A percentile compares a stretch with the other conserved stretches of the same genome.
phyloP scores from a whole-genome alignment of 2,888 invertebrate genomes.

The Hypomecis atomaria region DNA sequence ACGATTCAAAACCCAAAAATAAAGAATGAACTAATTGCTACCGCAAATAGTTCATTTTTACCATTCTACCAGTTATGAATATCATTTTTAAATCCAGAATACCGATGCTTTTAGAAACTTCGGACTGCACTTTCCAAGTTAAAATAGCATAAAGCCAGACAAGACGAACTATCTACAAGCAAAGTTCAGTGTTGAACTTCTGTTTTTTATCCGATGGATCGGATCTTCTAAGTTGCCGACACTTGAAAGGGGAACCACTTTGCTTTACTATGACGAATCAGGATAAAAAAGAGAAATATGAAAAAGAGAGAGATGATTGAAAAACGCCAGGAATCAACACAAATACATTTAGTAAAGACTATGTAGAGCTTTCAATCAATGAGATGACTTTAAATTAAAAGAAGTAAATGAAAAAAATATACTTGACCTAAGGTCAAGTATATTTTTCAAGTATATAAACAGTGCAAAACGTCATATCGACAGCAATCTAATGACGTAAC shows the following conservation, averaged over 20 bases:
- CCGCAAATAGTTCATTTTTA: no score
- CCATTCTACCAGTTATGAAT: no score
- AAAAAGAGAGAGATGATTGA: no score
- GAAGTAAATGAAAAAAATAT: not conserved
- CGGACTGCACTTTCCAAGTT: conserved; percentile 4
- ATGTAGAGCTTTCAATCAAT: no score
- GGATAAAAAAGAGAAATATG: no score
- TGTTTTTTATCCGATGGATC: conserved; percentile 18
- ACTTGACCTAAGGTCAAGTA: no score
- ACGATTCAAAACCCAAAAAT: no score
- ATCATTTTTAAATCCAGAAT: not conserved
- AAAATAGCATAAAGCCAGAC: conserved; percentile 6
- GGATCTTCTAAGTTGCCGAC: conserved; percentile 20
- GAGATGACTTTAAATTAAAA: no score
- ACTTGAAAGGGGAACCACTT: conserved; percentile 18
- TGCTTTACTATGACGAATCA: not conserved
- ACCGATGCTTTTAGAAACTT: not conserved
- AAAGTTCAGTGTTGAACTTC: conserved; percentile 9
- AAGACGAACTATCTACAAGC: conserved; percentile 10
- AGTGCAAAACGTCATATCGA: conserved; percentile 42
- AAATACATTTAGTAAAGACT: no score
- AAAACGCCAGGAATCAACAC: no score
- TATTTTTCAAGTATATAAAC: no score
- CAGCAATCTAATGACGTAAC: conserved; percentile 53
- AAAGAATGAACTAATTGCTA: no score